phyloP scores from a whole-genome alignment of 2,888 invertebrate genomes.

The Alentia gelatinosa region DNA sequence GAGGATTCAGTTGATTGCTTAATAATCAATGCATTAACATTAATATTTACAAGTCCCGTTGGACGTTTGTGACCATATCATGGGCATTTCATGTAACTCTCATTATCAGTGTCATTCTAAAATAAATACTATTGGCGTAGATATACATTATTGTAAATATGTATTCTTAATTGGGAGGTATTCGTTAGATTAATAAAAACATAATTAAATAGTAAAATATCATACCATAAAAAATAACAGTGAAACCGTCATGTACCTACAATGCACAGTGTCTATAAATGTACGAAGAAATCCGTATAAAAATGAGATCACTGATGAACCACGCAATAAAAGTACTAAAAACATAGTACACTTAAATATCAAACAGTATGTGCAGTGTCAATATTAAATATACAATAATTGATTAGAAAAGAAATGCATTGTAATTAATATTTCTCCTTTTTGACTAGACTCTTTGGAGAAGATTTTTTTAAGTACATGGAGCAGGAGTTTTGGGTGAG shows the following conservation, averaged over 20 bases:
- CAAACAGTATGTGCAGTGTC: not conserved
- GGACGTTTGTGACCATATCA: not conserved
- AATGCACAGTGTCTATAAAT: not conserved
- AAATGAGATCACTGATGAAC: slow-evolving; percentile 10
- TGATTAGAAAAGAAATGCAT: not conserved
- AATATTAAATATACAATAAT: not conserved
- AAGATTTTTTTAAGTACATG: slow-evolving; percentile 2
- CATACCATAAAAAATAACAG: slow-evolving; percentile 10
- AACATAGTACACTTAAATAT: slow-evolving; percentile 9
- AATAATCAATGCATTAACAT: not conserved
- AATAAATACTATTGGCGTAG: slow-evolving; percentile 45
- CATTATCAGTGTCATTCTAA: not conserved
- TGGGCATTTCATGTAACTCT: not conserved
- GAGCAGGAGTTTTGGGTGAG: not conserved
- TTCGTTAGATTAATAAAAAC: not conserved
- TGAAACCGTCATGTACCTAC: not conserved
- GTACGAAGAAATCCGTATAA: not conserved
- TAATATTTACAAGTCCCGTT: not conserved
- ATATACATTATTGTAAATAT: not conserved
- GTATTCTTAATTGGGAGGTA: not conserved
- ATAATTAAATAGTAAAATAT: not conserved
- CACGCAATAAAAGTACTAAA: not conserved
- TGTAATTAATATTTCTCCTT: not conserved
- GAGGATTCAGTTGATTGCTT: not conserved
- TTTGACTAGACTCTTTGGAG: not conserved